Evolutionary conservation across 23 tunicate genomes (phyloP), one percentile per base, ranked within the genome.

Genomic region (Styela plicata): DNA sequence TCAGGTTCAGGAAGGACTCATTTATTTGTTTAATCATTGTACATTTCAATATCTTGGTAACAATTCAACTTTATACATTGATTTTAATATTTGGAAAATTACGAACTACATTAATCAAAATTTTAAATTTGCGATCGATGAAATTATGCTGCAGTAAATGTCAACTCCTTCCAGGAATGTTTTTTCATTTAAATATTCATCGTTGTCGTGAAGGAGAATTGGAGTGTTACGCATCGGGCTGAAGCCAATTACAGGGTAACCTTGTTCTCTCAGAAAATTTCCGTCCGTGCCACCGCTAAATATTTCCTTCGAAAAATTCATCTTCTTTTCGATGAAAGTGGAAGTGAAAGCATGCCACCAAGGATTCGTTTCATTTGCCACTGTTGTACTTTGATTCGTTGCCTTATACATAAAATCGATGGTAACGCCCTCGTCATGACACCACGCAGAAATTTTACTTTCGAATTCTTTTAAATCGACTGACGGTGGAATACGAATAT

Each of bases 161-260:
- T 96, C 89, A 23, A 93, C 88, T 29, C 99, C 99, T 71, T 96
- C 99, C 33, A 96, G 57, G 36, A 96, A 87, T 7, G 88, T 76
- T 5, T 70, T 78, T 74, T 91, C 96, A 66, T 91, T 85, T 2
- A 96, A 65, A 57, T 88, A 93, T 74, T 96, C 99, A 66, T 96
- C 87, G 79, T 96, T 94, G 73, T 96, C 99, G 65, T 96, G 99
- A 0, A 96, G 85, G 31, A 96, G 78, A 36, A 91, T 85, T 1
- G 99, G 99, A 13, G 96, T 93, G 78, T 96, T 91, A 16, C 96
- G 89, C 85, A 96, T 96, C 10, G 99, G 99, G 33, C 97, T 91
- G 73, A 96, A 96, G 1, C 99, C 99, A 33, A 96, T 87, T 17
- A 87, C 99, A 13, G 86, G 84, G 62, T 84, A 87, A 20, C 96